A percentile compares a stretch with the other conserved stretches of the same genome.
Evolutionary conservation across 2,888 invertebrate genomes (phyloP).

Genomic region (Cantharis flavilabris): DNA sequence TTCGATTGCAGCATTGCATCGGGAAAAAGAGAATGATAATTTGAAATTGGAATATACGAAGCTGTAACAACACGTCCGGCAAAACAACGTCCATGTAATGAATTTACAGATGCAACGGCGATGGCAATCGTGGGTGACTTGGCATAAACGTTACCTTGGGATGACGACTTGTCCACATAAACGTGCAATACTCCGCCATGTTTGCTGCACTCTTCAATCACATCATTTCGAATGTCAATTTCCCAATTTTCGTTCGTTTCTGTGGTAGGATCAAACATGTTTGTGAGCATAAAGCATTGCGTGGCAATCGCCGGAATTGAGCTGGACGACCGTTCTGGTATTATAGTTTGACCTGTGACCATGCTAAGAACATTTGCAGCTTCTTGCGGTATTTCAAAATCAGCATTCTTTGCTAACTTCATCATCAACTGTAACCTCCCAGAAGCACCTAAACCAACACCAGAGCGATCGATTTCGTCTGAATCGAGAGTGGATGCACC

Average conservation of each 20-base stretch:
- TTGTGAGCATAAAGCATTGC: slow-evolving; percentile 98
- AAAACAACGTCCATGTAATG: slow-evolving; percentile 97
- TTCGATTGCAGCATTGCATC: slow-evolving; percentile 81
- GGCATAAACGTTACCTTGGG: slow-evolving; percentile 95
- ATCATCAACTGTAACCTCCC: slow-evolving; percentile 97
- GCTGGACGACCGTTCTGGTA: slow-evolving; percentile 64
- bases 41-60: slow-evolving; percentile 95
- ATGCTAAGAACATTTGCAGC: slow-evolving; percentile 88
- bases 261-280: slow-evolving; percentile 96
- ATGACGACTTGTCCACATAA: slow-evolving; percentile 93
- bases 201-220: slow-evolving; percentile 96
- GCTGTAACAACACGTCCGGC: slow-evolving; percentile 97
- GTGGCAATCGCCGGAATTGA: slow-evolving; percentile 93
- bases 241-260: slow-evolving; percentile 81
- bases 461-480: slow-evolving; percentile 94
- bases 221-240: slow-evolving; percentile 93
- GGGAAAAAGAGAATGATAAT: slow-evolving; percentile 96
- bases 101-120: slow-evolving; percentile 94
- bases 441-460: slow-evolving; percentile 95
- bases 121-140: slow-evolving; percentile 97
- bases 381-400: slow-evolving; percentile 87
- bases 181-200: slow-evolving; percentile 96
- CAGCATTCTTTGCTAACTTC: slow-evolving; percentile 96
- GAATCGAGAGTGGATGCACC: slow-evolving; percentile 87
- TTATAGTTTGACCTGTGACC: slow-evolving; percentile 66